A percentile compares a stretch with the other conserved stretches of the same genome.
These are phyloP conservation scores for Macrotus californicus DNA, from an alignment of 2,113 vertebrate species.

Conservation along the genomic window DNA sequence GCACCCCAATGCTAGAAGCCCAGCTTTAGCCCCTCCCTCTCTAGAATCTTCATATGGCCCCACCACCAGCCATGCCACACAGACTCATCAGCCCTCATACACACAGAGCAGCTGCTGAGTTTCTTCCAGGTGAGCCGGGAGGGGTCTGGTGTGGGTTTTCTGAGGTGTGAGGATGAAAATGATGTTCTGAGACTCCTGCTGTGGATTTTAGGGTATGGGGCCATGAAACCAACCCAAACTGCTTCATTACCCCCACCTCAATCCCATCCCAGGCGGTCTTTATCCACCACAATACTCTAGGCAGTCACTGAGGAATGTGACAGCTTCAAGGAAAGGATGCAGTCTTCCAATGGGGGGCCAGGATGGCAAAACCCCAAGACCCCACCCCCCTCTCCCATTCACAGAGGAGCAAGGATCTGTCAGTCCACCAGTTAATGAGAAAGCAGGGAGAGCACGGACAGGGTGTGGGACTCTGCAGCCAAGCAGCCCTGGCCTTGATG, in stretches of 20 bases:
- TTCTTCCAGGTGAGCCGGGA: not conserved
- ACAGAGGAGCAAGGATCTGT: not conserved
- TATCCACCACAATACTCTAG: not conserved
- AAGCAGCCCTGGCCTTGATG: not conserved
- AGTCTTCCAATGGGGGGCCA: not conserved
- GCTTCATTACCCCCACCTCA: not conserved
- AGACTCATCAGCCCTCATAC: not conserved
- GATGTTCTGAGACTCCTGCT: not conserved
- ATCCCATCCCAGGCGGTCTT: not conserved
- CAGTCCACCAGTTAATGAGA: not conserved
- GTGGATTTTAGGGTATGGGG: not conserved
- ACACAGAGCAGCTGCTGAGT: not conserved
- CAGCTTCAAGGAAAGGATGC: not conserved
- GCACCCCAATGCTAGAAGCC: not conserved
- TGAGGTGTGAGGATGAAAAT: not conserved
- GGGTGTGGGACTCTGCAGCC: not conserved
- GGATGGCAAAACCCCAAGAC: not conserved
- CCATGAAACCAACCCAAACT: not conserved
- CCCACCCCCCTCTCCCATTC: not conserved
- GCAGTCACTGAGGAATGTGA: not conserved
- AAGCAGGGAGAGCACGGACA: not conserved
- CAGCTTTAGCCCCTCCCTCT: not conserved
- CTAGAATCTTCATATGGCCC: not conserved
- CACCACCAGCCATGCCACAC: not conserved
- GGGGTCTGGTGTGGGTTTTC: not conserved